These are phyloP conservation scores for Trichonephila clavipes DNA, from an alignment of 1,140 invertebrate species.

Conservation along the genomic window DNA sequence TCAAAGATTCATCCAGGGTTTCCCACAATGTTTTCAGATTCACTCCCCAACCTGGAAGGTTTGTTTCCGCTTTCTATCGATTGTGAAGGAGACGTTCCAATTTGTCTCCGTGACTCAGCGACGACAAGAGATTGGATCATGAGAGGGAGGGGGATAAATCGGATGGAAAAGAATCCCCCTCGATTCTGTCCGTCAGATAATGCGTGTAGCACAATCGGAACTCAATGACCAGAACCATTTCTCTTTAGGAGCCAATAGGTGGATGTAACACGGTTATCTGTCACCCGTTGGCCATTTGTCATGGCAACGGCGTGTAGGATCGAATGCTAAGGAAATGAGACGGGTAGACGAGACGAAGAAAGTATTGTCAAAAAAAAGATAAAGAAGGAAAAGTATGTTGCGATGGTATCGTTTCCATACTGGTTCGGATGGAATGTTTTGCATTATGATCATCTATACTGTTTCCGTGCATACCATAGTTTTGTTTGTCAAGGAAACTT, in stretches of 20 bases:
- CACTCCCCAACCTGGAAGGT: not conserved
- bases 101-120: conserved; percentile 34
- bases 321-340: conserved; percentile 29
- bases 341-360: not conserved
- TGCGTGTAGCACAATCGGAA: conserved; percentile 21
- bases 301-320: conserved; percentile 26
- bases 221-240: conserved; percentile 36
- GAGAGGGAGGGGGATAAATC: not conserved
- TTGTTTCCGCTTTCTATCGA: conserved; percentile 53
- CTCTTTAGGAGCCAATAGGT: conserved; percentile 57
- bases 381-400: not conserved
- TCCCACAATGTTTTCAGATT: conserved; percentile 19
- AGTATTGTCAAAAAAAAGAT: not conserved
- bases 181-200: conserved; percentile 1
- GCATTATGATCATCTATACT: too few relatives aligned
- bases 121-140: conserved; percentile 14
- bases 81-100: conserved; percentile 22
- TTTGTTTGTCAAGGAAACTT: too few relatives aligned
- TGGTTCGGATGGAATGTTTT: too few relatives aligned
- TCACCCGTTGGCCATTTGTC: conserved; percentile 52
- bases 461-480: too few relatives aligned
- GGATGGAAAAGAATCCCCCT: conserved; percentile 1
- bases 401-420: not conserved
- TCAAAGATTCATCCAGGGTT: not conserved
- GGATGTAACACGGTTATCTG: conserved; percentile 47